These are phyloP conservation scores for Peromyscus maniculatus DNA, from an alignment of 2,113 vertebrate species.

Conservation along the genomic window DNA sequence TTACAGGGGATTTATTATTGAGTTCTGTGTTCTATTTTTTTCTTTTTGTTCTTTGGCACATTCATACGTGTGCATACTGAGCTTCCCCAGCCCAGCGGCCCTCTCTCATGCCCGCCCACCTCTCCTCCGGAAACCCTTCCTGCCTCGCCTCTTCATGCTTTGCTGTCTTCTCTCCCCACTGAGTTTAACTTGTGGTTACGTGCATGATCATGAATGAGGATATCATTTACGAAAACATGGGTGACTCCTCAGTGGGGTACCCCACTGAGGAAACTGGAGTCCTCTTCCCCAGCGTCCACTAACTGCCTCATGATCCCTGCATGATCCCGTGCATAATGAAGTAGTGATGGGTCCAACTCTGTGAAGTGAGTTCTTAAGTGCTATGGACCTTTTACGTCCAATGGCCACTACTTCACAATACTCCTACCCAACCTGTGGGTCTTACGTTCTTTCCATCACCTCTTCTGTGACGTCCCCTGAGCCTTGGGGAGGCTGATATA, in stretches of 20 bases:
- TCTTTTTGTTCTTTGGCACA: background rate
- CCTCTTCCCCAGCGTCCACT: background rate
- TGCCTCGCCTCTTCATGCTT: background rate
- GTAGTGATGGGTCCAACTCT: background rate
- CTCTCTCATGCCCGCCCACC: background rate
- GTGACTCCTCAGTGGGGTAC: background rate
- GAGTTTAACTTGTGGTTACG: background rate
- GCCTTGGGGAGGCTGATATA: background rate
- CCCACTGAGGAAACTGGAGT: background rate
- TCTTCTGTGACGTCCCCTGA: background rate
- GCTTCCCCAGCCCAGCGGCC: background rate
- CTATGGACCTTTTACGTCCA: background rate
- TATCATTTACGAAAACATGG: background rate
- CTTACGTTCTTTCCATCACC: background rate
- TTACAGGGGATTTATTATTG: background rate
- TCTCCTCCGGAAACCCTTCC: background rate
- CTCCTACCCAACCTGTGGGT: background rate
- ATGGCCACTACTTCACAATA: background rate
- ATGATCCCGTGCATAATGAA: background rate
- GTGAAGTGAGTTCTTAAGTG: background rate
- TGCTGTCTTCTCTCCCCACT: background rate
- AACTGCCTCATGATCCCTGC: background rate
- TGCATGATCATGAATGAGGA: background rate
- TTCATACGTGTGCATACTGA: background rate
- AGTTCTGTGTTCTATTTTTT: background rate